Evolutionary conservation across 2,113 vertebrate species (phyloP).

Genomic region (Bambusicola thoracicus): DNA sequence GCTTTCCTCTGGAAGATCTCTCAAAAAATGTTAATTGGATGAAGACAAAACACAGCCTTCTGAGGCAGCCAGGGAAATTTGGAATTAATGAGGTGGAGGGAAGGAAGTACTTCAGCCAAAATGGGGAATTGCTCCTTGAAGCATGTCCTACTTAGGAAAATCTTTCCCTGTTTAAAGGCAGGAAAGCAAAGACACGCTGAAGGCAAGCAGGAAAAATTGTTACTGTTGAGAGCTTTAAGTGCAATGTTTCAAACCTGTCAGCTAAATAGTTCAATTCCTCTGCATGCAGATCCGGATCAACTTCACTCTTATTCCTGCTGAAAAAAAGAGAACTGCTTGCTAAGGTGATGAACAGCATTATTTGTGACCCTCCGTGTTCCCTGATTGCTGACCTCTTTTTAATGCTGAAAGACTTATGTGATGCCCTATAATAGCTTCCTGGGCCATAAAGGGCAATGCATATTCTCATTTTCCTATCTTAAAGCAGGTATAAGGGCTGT

Average conservation of each 20-base stretch:
- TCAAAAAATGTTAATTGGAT: not conserved
- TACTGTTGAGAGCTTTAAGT: not conserved
- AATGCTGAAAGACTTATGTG: not conserved
- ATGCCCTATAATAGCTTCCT: fast-evolving
- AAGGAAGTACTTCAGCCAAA: constrained; percentile 12
- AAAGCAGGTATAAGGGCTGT: not conserved
- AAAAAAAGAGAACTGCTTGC: not conserved
- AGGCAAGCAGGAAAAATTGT: not conserved
- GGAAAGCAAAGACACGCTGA: not conserved
- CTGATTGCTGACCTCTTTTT: not conserved
- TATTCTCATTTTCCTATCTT: not conserved
- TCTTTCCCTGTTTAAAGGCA: not conserved
- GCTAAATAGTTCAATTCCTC: not conserved
- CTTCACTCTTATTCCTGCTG: not conserved
- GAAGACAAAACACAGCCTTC: not conserved
- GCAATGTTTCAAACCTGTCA: not conserved
- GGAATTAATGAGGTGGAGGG: not conserved
- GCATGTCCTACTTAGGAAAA: not conserved
- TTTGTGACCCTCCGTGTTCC: not conserved
- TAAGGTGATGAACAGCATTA: not conserved
- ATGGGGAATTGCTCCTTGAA: not conserved
- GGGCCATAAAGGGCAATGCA: not conserved
- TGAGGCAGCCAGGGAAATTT: not conserved
- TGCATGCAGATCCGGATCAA: not conserved
- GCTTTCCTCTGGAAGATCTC: not conserved